Base-by-base conservation (phyloP, 2,797 vertebrate species). In the Coilia nasus region DNA sequence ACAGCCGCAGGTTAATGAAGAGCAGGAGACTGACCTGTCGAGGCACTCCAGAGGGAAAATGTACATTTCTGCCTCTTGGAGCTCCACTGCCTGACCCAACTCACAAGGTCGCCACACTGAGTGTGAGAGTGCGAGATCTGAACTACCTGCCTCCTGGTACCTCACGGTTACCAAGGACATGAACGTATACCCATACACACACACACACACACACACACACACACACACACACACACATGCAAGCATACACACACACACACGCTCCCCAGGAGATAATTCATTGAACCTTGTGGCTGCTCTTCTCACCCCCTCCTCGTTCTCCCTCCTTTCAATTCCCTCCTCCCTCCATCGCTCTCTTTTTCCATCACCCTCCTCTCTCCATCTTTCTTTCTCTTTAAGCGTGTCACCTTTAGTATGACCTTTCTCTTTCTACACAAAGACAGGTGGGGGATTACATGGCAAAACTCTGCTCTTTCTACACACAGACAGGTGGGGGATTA, bases 121-220 rank as follows among this genome's bases (percentile, higher is more conserved):
- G 50, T 54, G 50, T 54, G 50, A 54, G 2, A 54, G 50, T 54
- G 50, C 9, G 50, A 41, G 35, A 41, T 41, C 35, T 41, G 5
- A 41, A 41, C 35, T 5, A 5, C 35, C 35, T 41, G 35, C 35
- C 35, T 41, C 35, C 35, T 41, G 2, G 35, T 41, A 41, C 35
- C 35, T 41, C 35, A 2, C 2, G 2, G 35, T 41, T 41, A 41
- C 35, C 35, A 41, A 54, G 50, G 31, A 50, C 81, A 87, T n/a
- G 59, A 46, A 47, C 86, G 90, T 86, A 81, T 17, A 81, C 17
- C 85, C 1, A 86, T 15, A 75, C 21, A 19, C 19, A 83, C 11
- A 82, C 47, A 56, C 50, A 54, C 50, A 54, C 50, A 54, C 50
- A 54, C 50, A 54, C 50, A 54, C 50, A 54, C 50, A 54, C 50